Conservation (phyloP, 1,140 invertebrate species). For the Neuroterus valhalla region DNA sequence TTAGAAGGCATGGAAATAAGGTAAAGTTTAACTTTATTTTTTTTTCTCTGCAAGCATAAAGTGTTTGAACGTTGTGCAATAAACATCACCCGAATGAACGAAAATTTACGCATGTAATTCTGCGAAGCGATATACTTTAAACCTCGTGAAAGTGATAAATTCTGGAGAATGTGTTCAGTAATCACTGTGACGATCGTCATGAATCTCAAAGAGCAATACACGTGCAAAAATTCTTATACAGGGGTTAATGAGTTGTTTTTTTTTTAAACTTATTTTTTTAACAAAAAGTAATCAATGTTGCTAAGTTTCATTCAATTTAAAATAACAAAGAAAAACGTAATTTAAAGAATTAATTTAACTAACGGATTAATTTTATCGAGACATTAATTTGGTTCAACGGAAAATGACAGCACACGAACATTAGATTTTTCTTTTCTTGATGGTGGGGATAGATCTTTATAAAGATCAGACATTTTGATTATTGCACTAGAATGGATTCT, state of each 20-base stretch:
- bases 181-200: neutral
- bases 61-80: slow-evolving; percentile 17
- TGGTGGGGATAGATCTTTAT: neutral
- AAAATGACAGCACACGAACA: neutral
- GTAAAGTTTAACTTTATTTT: neutral
- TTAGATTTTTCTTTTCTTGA: neutral
- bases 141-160: slow-evolving; percentile 18
- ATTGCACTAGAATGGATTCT: too few relatives aligned
- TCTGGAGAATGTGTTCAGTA: slow-evolving; percentile 7
- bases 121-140: slow-evolving; percentile 13
- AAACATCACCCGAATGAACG: slow-evolving; percentile 11
- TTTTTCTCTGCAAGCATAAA: neutral
- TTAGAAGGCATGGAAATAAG: neutral
- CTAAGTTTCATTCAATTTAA: neutral
- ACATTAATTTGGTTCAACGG: slow-evolving; percentile 5
- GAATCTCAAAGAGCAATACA: neutral
- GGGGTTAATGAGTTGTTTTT: too few relatives aligned
- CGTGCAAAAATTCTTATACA: too few relatives aligned
- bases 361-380: neutral
- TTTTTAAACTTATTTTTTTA: too few relatives aligned
- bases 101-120: slow-evolving; percentile 2
- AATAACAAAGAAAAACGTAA: neutral
- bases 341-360: neutral
- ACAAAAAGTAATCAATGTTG: neutral
- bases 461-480: neutral